Evolutionary conservation across 1,140 invertebrate genomes (phyloP).

Genomic region (Trachelipus rathkii): DNA sequence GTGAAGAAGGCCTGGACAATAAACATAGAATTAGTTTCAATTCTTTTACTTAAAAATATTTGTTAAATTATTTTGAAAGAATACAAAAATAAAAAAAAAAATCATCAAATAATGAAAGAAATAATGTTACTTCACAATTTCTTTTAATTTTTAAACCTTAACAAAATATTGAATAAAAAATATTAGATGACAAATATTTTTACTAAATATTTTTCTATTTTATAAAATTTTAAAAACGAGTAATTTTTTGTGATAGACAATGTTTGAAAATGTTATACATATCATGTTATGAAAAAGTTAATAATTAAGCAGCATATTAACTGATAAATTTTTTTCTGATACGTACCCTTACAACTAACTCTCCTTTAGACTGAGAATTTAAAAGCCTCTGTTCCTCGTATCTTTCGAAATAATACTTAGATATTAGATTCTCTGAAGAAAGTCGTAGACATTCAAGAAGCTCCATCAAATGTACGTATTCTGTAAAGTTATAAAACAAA

Average conservation of each 20-base stretch:
- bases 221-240: too few relatives aligned
- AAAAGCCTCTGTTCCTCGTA: conserved; percentile 34
- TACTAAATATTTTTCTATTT: too few relatives aligned
- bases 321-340: too few relatives aligned
- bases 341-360: conserved; percentile 35
- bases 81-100: too few relatives aligned
- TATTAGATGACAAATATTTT: too few relatives aligned
- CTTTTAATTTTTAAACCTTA: too few relatives aligned
- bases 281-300: not conserved
- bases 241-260: not conserved
- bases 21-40: not conserved
- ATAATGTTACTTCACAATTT: too few relatives aligned
- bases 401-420: conserved; percentile 40
- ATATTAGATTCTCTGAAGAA: conserved; percentile 37
- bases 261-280: not conserved
- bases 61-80: too few relatives aligned
- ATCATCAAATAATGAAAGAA: too few relatives aligned
- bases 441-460: conserved; percentile 36
- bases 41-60: too few relatives aligned
- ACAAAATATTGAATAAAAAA: too few relatives aligned
- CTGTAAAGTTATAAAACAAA: conserved; percentile 10
- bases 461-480: conserved; percentile 34
- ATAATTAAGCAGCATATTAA: too few relatives aligned
- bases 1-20: conserved; percentile 34
- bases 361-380: conserved; percentile 31